These are phyloP conservation scores for Hucho hucho DNA, from an alignment of 2,113 vertebrate genomes.

Conservation along the genomic window DNA sequence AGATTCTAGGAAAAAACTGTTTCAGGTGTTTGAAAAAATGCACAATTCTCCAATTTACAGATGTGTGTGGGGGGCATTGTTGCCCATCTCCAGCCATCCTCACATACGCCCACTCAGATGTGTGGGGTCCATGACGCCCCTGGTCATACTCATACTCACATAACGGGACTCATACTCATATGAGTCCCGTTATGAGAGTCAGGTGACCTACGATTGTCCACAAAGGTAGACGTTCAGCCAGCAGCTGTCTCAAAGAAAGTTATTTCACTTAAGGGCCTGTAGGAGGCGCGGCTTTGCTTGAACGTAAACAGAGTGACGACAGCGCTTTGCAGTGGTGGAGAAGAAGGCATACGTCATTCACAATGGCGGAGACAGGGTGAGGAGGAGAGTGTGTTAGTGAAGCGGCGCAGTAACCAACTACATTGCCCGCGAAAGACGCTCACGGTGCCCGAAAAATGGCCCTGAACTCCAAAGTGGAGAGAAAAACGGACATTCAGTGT, in stretches of 20 bases:
- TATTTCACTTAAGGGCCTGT: conserved; percentile 22
- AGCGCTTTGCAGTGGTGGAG: conserved; percentile 76
- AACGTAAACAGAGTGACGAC: conserved; percentile 77
- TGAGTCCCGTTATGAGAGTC: background rate
- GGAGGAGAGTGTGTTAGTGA: conserved; percentile 66
- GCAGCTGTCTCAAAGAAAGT: background rate
- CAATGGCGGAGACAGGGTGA: conserved; percentile 82
- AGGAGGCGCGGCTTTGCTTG: conserved; percentile 64
- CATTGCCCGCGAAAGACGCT: conserved; percentile 56
- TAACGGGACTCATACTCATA: too few species aligned
- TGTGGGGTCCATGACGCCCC: too few species aligned
- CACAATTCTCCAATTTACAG: too few species aligned
- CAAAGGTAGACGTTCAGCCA: too few species aligned
- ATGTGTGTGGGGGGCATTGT: too few species aligned
- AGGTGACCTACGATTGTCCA: background rate
- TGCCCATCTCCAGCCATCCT: too few species aligned
- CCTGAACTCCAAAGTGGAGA: conserved; percentile 65
- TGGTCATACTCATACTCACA: too few species aligned
- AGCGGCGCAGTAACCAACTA: conserved; percentile 66
- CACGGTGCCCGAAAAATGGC: conserved; percentile 72
- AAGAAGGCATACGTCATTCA: conserved; percentile 79
- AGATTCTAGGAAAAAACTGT: too few species aligned
- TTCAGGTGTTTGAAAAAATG: too few species aligned
- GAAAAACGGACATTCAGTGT: conserved; percentile 67
- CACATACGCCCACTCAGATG: background rate